These are phyloP conservation scores for Oxystoma pomonae DNA, from an alignment of 2,888 invertebrate species.

Conservation along the genomic window DNA sequence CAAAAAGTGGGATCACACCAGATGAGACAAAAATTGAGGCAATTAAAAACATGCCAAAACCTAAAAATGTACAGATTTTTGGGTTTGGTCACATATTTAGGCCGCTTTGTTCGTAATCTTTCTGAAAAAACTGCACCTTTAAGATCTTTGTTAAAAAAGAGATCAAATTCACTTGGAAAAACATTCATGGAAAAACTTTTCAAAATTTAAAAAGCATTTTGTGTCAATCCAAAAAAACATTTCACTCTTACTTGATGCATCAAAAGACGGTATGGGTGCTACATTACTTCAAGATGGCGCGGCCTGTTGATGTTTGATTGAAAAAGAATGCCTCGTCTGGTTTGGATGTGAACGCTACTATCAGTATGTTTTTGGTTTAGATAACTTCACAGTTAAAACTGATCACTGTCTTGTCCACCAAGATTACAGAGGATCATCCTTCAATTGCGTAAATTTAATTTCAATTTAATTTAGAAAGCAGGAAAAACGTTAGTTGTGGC, in stretches of 20 bases:
- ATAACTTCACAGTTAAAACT: not conserved
- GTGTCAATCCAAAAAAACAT: not conserved
- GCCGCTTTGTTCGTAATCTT: too few species aligned
- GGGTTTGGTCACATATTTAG: too few species aligned
- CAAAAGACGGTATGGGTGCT: not conserved
- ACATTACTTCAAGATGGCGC: not conserved
- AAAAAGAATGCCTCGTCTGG: not conserved
- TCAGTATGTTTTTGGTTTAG: not conserved
- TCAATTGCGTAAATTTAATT: not conserved
- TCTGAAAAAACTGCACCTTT: too few species aligned
- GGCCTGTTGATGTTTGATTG: not conserved
- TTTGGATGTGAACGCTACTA: not conserved
- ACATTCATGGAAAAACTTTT: too few species aligned
- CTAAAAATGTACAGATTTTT: too few species aligned
- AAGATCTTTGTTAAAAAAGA: too few species aligned
- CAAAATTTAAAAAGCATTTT: not conserved
- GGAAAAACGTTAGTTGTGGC: not conserved
- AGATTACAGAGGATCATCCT: not conserved
- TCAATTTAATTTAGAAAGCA: not conserved
- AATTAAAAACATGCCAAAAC: too few species aligned
- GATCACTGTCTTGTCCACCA: conserved; percentile 1
- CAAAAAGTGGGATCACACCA: too few species aligned
- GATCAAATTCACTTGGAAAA: too few species aligned
- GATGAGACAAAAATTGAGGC: too few species aligned
- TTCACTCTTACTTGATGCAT: not conserved